Percentiles rank a stretch among this genome's conserved stretches.
Evolutionary conservation across 2,888 invertebrate genomes (phyloP).

Genomic region (Ametastegia equiseti): DNA sequence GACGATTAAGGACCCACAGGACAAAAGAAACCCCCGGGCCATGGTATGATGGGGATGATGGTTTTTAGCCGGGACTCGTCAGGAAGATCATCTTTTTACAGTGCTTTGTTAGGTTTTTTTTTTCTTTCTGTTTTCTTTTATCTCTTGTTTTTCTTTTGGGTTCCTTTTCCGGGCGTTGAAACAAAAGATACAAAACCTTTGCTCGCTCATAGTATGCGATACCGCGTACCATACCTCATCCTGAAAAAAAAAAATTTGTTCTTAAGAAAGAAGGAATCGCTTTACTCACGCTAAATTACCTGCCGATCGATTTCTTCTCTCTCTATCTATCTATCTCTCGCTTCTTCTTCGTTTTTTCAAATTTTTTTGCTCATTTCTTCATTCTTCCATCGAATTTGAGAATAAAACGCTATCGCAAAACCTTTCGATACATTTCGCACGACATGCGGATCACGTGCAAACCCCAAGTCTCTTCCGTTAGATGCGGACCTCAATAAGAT

Average conservation of each 20-base stretch:
- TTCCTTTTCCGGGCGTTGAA: background rate
- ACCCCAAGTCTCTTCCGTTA: conserved; percentile 18
- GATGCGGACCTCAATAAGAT: conserved; percentile 13
- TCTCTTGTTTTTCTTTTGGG: background rate
- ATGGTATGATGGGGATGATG: background rate
- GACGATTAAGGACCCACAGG: background rate
- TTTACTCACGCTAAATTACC: background rate
- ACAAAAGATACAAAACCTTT: background rate
- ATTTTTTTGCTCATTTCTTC: background rate
- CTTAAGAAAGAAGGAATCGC: background rate
- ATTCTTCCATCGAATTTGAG: background rate
- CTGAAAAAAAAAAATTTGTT: background rate
- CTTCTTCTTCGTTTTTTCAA: too few species aligned
- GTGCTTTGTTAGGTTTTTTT: background rate
- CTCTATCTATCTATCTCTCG: too few species aligned
- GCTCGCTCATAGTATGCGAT: too few species aligned
- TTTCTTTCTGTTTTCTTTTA: background rate
- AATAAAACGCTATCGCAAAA: background rate
- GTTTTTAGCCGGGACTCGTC: background rate
- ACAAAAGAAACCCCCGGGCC: background rate
- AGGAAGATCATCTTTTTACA: conserved; percentile 16
- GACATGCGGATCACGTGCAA: conserved; percentile 17
- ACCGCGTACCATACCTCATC: background rate
- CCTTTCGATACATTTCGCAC: background rate
- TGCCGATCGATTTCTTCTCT: too few species aligned